Evolutionary conservation across 2,797 vertebrate species (phyloP).

Genomic region (Falco cherrug): DNA sequence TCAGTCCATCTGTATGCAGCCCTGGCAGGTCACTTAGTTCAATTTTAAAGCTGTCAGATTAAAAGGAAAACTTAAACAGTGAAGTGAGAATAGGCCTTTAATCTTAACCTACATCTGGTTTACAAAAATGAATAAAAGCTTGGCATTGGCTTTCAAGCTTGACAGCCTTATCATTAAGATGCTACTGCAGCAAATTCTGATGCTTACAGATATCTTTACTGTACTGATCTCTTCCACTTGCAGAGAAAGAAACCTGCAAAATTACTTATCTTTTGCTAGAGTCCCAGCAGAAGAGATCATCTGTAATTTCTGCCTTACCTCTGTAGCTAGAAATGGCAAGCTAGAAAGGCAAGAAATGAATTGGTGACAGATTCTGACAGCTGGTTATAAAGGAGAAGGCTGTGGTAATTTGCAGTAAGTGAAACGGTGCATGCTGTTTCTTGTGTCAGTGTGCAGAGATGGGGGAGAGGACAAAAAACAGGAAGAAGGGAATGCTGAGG

Average conservation of each 20-base stretch:
- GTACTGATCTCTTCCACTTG: background rate
- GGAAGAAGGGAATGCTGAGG: background rate
- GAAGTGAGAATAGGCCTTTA: background rate
- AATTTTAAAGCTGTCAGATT: background rate
- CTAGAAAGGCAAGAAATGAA: background rate
- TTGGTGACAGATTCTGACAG: constrained; percentile 15
- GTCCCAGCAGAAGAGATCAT: background rate
- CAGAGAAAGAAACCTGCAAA: background rate
- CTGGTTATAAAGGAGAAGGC: constrained; percentile 8
- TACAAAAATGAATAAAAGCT: background rate
- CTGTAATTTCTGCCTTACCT: background rate
- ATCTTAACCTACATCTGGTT: background rate
- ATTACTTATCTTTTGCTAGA: background rate
- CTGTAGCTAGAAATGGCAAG: background rate
- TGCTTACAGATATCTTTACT: background rate
- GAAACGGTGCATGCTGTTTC: background rate
- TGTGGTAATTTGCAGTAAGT: background rate
- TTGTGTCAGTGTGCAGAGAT: background rate
- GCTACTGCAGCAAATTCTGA: background rate
- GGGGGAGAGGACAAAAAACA: background rate
- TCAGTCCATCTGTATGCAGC: background rate
- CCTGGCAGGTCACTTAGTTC: background rate
- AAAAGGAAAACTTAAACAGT: background rate
- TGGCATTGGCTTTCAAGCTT: background rate
- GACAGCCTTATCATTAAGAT: background rate